These are phyloP conservation scores for Drosophila varians DNA, from an alignment of 1,140 invertebrate species.

Conservation along the genomic window DNA sequence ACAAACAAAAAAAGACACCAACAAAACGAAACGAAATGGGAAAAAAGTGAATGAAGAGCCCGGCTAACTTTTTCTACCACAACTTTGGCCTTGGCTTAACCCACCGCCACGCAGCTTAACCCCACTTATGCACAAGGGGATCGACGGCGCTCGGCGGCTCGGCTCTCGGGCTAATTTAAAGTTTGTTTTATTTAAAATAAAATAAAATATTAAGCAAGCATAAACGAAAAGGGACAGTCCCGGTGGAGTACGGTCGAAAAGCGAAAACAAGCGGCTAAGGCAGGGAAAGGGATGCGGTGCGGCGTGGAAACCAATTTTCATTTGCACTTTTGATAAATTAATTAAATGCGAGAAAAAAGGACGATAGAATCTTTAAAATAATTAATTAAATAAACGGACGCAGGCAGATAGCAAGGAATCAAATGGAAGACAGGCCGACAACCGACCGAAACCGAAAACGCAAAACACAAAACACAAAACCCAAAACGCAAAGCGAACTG, in stretches of 20 bases:
- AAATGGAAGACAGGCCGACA: conserved; percentile 23
- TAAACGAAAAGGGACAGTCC: conserved; percentile 22
- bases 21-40: conserved; percentile 7
- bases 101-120: conserved; percentile 63
- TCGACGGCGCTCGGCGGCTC: conserved; percentile 3
- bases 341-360: conserved; percentile 71
- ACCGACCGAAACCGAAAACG: conserved; percentile 12
- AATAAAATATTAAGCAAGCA: conserved; percentile 68
- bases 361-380: conserved; percentile 73
- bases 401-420: conserved; percentile 44
- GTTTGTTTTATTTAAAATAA: conserved; percentile 70
- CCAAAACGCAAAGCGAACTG: conserved; percentile 18
- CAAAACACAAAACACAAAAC: conserved; percentile 29
- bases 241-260: neutral
- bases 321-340: conserved; percentile 81
- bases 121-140: conserved; percentile 58
- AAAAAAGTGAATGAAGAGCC: conserved; percentile 24
- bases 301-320: conserved; percentile 57
- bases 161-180: conserved; percentile 67
- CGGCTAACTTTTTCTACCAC: conserved; percentile 53
- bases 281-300: conserved; percentile 19
- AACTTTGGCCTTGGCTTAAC: conserved; percentile 71
- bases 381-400: conserved; percentile 79
- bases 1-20: conserved; percentile 19
- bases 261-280: neutral